Conservation (phyloP, 2,797 vertebrate species). For the Distichodus sexfasciatus region DNA sequence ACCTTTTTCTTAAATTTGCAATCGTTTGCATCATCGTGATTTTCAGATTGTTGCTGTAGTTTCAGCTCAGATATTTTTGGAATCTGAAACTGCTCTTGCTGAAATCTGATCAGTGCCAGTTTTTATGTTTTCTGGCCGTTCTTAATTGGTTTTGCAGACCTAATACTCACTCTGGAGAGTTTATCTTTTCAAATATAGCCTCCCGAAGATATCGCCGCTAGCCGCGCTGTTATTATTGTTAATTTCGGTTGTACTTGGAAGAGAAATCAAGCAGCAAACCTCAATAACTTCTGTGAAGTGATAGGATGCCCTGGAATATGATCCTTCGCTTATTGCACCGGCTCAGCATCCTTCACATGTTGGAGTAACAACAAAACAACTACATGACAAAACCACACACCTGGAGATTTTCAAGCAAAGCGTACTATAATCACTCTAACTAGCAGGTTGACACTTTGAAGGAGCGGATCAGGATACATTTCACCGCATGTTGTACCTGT, state of each 20-base stretch:
- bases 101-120: neutral
- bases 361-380: neutral
- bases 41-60: neutral
- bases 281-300: constrained; percentile 2
- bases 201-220: constrained; percentile 11
- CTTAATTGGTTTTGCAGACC: constrained; percentile 28
- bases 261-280: constrained; percentile 18
- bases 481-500: no score
- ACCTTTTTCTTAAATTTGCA: no score
- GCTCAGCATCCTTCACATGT: neutral
- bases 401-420: no score
- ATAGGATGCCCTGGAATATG: neutral
- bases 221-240: constrained; percentile 21
- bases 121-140: constrained; percentile 6
- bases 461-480: no score
- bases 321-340: neutral
- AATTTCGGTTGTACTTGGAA: constrained; percentile 6
- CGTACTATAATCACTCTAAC: constrained; percentile 37
- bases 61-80: constrained; percentile 3
- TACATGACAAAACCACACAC: no score
- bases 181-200: constrained; percentile 18
- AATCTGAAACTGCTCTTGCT: neutral
- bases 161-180: constrained; percentile 21
- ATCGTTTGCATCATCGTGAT: neutral
- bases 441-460: constrained; percentile 10